Base-by-base conservation (phyloP, 1,140 invertebrate species). In the Geopemphigus sp. region DNA sequence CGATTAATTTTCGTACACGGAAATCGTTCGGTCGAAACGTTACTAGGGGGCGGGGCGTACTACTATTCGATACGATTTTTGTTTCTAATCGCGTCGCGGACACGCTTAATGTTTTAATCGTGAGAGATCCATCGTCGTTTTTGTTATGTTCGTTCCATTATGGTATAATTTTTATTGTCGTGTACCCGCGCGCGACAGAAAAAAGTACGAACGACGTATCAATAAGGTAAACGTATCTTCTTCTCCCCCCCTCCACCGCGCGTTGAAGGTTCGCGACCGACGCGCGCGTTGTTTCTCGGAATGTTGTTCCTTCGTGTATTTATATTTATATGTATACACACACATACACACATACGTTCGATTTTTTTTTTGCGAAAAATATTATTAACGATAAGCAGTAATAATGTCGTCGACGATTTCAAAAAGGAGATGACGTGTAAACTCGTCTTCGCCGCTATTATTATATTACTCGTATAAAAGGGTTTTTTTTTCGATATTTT, bases 351-450 rank as follows among this genome's bases (percentile, higher is more conserved):
- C n/a, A n/a, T n/a, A n/a, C n/a, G n/a, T n/a, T n/a, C n/a, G n/a
- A n/a, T n/a, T n/a, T n/a, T n/a, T n/a, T n/a, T n/a, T n/a, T n/a
- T n/a, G n/a, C n/a, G n/a, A n/a, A n/a, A n/a, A 47, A 53, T 53
- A 26, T 19, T 53, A 53, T 17, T 70, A 70, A 70, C 66, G 66
- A 70, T 70, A n/a, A n/a, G n/a, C n/a, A 70, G 26, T 70, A 70
- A 70, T 70, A 70, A 70, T 70, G 68, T 70, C 47, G 68, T 70
- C 53, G 68, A 47, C 29, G 68, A n/a, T 70, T 70, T 70, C 53
- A 70, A 70, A 70, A 70, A 70, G 68, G 68, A 70, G 68, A 70
- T 70, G 68, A 70, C 68, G 68, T 53, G 50, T 70, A 70, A 70
- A 70, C 68, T 70, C 53, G 68, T 70, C 68, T 70, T 70, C 53